Evolutionary conservation across 2,113 vertebrate genomes (phyloP), one percentile per base, ranked within the genome.

Genomic region (Raja brachyura): DNA sequence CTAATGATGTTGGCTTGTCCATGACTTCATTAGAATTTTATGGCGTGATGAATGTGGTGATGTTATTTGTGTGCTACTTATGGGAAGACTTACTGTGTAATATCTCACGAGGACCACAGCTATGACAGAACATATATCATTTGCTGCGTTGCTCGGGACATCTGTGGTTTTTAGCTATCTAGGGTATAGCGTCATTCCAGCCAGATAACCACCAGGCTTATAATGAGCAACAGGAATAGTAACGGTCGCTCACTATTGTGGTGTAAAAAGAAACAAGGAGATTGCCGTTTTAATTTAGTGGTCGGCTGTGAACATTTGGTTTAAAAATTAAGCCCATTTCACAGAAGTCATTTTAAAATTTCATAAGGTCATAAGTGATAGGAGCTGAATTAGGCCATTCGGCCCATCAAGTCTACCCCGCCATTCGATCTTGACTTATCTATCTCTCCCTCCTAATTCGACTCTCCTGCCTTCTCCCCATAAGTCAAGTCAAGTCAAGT

Each of bases 151-250:
- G 83, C 83, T 88, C 63, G 33, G 33, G 90, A 73, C 90, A 92
- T 68, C 90, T 92, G 90, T 28, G 90, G 90, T 92, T 92, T 92
- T 92, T 54, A 92, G 90, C 68, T 92, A 74, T 73, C 90, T 92
- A 14, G 90, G 90, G 90, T 92, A 92, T 92, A 92, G 33, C 48
- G 68, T 92, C 48, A 92, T 92, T 73, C 73, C 33, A 70, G 63
- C 66, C 66, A 92, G 61, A 66, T 92, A 92, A 48, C 33, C 68
- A 92, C 31, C 66, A 92, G 20, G 39, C 39, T 68, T 48, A 73
- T 92, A 92, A 92, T 92, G 68, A 92, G 66, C 39, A 92, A 73
- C 90, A 92, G 33, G 10, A 92, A 92, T 25, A 54, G 22, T 92
- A 92, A 92, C 33, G 48, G 33, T 92, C 73, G n/a, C 88, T 90